Percentiles rank a stretch among this genome's conserved stretches.
Conservation (phyloP, 2,797 vertebrate genomes). For the Eulemur coronatus region DNA sequence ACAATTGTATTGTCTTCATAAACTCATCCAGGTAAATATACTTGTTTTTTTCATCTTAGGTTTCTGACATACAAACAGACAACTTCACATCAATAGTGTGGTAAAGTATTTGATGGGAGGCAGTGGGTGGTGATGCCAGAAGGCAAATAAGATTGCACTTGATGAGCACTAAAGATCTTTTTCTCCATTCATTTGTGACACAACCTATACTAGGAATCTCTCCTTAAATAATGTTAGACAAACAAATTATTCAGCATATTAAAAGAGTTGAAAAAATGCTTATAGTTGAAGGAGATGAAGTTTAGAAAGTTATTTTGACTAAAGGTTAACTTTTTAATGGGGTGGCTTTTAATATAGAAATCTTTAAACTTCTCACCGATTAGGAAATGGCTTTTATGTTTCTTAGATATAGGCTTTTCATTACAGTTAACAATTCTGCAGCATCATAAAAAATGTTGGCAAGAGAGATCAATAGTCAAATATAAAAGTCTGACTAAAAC, state of each 20-base stretch:
- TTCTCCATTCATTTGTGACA: neutral
- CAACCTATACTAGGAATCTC: neutral
- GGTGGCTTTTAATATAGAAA: slow-evolving; percentile 26
- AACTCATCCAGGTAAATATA: neutral
- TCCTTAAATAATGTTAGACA: neutral
- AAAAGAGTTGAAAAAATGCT: neutral
- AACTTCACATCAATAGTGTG: neutral
- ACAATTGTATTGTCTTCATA: neutral
- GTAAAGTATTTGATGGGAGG: neutral
- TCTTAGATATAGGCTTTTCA: neutral
- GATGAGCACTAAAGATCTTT: neutral
- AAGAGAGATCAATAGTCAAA: neutral
- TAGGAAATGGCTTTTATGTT: neutral
- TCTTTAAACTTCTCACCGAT: neutral
- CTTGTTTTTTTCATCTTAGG: neutral
- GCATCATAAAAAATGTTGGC: neutral
- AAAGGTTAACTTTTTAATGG: slow-evolving; percentile 2
- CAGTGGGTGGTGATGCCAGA: neutral
- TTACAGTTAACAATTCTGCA: neutral
- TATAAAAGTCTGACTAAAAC: slow-evolving; percentile 7
- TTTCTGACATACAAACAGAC: neutral
- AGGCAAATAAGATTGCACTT: neutral
- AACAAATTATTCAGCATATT: neutral
- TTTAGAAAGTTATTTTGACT: slow-evolving; percentile 34
- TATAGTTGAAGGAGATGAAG: neutral